These are phyloP conservation scores for Climacteris rufus DNA, from an alignment of 2,113 vertebrate genomes.

Conservation along the genomic window DNA sequence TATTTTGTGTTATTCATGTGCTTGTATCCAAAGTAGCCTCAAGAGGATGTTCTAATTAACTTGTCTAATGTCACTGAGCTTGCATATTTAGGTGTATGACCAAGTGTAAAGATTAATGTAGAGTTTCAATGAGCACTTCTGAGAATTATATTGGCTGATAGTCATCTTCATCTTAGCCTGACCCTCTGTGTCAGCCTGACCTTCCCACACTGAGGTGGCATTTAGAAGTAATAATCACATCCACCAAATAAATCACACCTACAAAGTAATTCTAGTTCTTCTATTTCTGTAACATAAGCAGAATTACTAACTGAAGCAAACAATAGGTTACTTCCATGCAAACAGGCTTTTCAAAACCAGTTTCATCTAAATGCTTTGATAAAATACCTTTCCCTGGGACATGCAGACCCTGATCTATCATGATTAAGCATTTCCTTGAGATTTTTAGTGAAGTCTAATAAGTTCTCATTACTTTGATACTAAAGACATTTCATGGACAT, in stretches of 20 bases:
- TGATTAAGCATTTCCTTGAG: background rate
- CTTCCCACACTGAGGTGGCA: background rate
- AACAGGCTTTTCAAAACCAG: background rate
- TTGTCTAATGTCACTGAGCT: background rate
- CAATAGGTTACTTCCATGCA: background rate
- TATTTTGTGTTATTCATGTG: background rate
- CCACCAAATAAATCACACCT: background rate
- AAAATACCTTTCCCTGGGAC: background rate
- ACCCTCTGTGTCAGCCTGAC: background rate
- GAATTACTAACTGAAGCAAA: background rate
- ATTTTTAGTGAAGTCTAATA: background rate
- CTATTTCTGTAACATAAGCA: background rate
- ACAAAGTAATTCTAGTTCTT: background rate
- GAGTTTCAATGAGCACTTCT: background rate
- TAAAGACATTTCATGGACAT: background rate
- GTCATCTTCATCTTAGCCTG: background rate
- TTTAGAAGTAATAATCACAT: background rate
- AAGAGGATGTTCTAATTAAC: background rate
- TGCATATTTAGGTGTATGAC: background rate
- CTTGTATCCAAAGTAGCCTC: background rate
- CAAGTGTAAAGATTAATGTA: background rate
- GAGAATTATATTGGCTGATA: background rate
- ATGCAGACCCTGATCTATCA: background rate
- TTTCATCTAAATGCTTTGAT: background rate
- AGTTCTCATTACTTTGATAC: background rate